phyloP scores from a whole-genome alignment of 2,113 vertebrate species.

The Trochalopteron elliotii region DNA sequence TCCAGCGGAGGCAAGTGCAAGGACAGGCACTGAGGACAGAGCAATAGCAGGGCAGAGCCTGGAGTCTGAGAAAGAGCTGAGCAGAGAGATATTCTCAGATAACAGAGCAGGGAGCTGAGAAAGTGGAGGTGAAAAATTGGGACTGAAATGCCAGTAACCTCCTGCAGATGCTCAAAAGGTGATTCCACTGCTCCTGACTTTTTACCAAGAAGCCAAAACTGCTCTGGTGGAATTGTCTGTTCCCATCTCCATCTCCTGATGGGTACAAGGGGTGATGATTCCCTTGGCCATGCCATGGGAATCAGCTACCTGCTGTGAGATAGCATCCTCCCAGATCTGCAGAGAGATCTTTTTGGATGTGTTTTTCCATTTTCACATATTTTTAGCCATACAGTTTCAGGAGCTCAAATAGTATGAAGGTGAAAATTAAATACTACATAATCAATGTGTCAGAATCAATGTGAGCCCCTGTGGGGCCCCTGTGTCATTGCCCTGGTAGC shows the following conservation, averaged over 20 bases:
- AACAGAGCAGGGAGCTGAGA: neutral
- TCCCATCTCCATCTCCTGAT: neutral
- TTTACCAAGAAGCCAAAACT: neutral
- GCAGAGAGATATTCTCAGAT: neutral
- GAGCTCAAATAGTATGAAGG: neutral
- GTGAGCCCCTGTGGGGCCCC: accelerated
- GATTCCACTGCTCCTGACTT: neutral
- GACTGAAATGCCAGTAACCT: neutral
- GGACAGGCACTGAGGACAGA: neutral
- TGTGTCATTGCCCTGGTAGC: neutral
- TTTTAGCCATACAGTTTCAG: neutral
- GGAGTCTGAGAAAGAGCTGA: neutral
- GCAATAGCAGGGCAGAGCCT: neutral
- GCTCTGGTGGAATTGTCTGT: neutral
- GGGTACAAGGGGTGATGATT: neutral
- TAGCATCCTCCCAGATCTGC: neutral
- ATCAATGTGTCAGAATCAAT: neutral
- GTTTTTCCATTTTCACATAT: neutral
- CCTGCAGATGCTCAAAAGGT: neutral
- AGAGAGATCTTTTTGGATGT: neutral
- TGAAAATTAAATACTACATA: neutral
- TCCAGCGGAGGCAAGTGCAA: neutral
- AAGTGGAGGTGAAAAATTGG: neutral
- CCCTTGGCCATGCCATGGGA: neutral
- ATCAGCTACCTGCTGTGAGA: neutral